Conservation (phyloP, 2,888 invertebrate species). For the Junonia oenone region DNA sequence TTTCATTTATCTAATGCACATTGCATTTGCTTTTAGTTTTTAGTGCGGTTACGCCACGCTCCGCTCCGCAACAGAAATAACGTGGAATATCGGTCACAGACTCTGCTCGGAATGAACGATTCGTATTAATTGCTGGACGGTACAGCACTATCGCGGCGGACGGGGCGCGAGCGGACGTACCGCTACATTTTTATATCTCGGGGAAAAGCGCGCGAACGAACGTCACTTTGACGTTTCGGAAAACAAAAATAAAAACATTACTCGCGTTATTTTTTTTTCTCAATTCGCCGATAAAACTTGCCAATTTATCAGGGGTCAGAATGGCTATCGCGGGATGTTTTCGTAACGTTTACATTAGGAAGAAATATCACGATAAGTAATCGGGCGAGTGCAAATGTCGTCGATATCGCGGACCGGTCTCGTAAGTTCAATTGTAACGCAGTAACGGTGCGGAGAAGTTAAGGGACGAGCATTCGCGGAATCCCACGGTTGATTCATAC, state of each 20-base stretch:
- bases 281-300: constrained; percentile 25
- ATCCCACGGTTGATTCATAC: constrained; percentile 69
- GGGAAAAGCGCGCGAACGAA: constrained; percentile 56
- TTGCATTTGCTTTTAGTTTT: constrained; percentile 71
- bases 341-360: constrained; percentile 50
- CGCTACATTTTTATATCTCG: constrained; percentile 33
- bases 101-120: constrained; percentile 60
- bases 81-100: constrained; percentile 77
- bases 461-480: constrained; percentile 64
- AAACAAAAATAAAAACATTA: constrained; percentile 8
- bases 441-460: constrained; percentile 32
- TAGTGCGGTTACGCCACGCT: constrained; percentile 71
- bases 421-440: constrained; percentile 32
- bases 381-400: constrained; percentile 73
- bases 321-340: constrained; percentile 42
- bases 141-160: constrained; percentile 58
- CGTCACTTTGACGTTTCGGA: constrained; percentile 32
- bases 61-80: constrained; percentile 68
- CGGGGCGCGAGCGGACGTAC: constrained; percentile 65
- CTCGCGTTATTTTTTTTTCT: constrained; percentile 4
- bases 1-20: constrained; percentile 69
- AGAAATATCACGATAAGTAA: constrained; percentile 63
- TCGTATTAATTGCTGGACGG: constrained; percentile 63
- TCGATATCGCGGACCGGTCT: constrained; percentile 32
- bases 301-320: constrained; percentile 51